Base-by-base conservation (phyloP, 2,797 vertebrate genomes). In the Platyrinchus mystaceus region DNA sequence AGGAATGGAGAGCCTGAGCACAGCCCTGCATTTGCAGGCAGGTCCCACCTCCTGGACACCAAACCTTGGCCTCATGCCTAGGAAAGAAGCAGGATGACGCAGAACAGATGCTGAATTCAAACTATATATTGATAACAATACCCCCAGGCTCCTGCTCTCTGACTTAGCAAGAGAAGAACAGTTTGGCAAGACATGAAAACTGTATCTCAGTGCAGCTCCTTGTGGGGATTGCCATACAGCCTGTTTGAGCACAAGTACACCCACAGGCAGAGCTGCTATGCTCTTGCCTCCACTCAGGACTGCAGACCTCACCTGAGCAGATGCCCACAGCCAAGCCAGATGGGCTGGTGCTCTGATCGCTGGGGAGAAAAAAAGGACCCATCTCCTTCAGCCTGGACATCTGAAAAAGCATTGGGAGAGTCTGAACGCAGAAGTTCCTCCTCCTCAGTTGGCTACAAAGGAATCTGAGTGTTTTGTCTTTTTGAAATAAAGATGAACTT, bases 101-200 rank as follows among this genome's bases (percentile, higher is more conserved):
- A 43, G 74, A 69, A 66, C 86, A 86, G 79, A 76, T 84, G 71
- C 74, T 81, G 73, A 52, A 75, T 86, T 84, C 76, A 59, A 81
- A 50, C 56, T 68, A 49, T 76, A 93, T 85, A 89, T 44, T 91
- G 84, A 50, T 88, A 92, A 91, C 78, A 87, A 87, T 73, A 91
- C 62, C 73, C 62, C 64, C 66, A 52, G 76, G 80, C 80, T 91
- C 80, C 85, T 59, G 41, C 49, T 94, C 46, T 87, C 37, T 10
- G 36, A 74, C 27, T 87, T 77, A 91, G 64, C 17, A 59, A 39
- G n/a, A 41, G 76, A 71, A 88, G 62, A 88, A 90, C 37, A 69
- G 53, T 79, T 78, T 92, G 79, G 60, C 37, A 83, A 91, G 89
- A 67, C 41, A 56, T 2, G 7, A 80, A 63, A 89, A 52, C 41